These are phyloP conservation scores for Characodon lateralis DNA, from an alignment of 2,797 vertebrate genomes.

Conservation along the genomic window DNA sequence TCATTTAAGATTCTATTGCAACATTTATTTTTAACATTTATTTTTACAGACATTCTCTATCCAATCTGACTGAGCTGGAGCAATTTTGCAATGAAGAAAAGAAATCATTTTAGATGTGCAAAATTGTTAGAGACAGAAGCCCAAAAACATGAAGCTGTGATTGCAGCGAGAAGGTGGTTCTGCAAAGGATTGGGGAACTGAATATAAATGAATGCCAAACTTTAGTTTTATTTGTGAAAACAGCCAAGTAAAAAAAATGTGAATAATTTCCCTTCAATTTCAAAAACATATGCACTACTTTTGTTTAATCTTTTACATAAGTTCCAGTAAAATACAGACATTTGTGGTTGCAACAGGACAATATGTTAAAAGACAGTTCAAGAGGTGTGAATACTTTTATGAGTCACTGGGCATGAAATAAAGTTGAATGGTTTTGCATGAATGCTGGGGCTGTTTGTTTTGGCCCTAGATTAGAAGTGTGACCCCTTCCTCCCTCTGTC, in stretches of 20 bases:
- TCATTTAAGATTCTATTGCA: not conserved
- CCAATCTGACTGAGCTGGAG: no score
- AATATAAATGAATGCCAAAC: no score
- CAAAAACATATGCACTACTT: no score
- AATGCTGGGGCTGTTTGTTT: conserved; percentile 5
- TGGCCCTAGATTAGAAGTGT: conserved; percentile 44
- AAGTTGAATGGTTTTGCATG: conserved; percentile 7
- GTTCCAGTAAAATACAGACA: not conserved
- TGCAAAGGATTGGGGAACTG: no score
- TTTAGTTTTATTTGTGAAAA: not conserved
- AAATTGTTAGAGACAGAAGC: not conserved
- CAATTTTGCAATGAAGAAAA: not conserved
- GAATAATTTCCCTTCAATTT: not conserved
- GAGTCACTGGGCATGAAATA: not conserved
- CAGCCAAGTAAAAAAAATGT: not conserved
- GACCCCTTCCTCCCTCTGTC: conserved; percentile 35
- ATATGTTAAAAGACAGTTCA: not conserved
- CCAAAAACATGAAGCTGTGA: not conserved
- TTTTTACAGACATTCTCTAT: not conserved
- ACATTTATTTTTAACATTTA: not conserved
- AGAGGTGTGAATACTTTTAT: not conserved
- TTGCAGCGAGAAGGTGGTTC: not conserved
- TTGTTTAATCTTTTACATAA: not conserved
- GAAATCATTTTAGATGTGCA: not conserved
- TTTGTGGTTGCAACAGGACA: not conserved